Percentiles rank a stretch among this genome's conserved stretches.
phyloP scores from a whole-genome alignment of 2,888 invertebrate species.

The Epirrhoe alternata region DNA sequence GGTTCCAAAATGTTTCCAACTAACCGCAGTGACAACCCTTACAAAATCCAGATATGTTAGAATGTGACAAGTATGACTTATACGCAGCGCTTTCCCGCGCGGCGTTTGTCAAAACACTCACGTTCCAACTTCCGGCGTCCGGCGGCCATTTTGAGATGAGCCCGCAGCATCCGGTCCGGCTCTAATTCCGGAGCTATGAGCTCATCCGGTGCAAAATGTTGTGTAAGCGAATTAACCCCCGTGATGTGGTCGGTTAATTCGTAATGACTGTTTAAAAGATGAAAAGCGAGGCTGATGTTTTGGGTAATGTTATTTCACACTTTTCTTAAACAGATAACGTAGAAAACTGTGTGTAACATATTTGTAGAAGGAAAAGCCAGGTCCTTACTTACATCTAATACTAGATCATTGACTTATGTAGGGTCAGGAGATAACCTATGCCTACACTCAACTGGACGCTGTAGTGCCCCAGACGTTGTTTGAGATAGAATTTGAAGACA shows the following conservation, averaged over 20 bases:
- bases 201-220: slow-evolving; percentile 79
- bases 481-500: no score
- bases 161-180: slow-evolving; percentile 63
- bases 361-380: no score
- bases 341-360: not conserved
- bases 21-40: slow-evolving; percentile 21
- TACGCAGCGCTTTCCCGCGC: slow-evolving; percentile 70
- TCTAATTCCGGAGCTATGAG: slow-evolving; percentile 60
- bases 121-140: slow-evolving; percentile 74
- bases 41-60: slow-evolving; percentile 21
- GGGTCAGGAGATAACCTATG: no score
- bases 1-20: no score
- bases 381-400: no score
- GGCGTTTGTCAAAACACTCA: slow-evolving; percentile 82
- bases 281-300: slow-evolving; percentile 7
- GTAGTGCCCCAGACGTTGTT: no score
- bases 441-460: no score
- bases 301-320: not conserved
- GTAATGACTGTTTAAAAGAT: slow-evolving; percentile 38
- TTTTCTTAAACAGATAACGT: not conserved
- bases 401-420: no score
- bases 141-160: slow-evolving; percentile 60
- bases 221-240: slow-evolving; percentile 75
- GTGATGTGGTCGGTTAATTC: slow-evolving; percentile 50
- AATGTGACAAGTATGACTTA: slow-evolving; percentile 55